Base-by-base conservation (phyloP, 2,797 vertebrate species). In the Megalops cyprinoides region DNA sequence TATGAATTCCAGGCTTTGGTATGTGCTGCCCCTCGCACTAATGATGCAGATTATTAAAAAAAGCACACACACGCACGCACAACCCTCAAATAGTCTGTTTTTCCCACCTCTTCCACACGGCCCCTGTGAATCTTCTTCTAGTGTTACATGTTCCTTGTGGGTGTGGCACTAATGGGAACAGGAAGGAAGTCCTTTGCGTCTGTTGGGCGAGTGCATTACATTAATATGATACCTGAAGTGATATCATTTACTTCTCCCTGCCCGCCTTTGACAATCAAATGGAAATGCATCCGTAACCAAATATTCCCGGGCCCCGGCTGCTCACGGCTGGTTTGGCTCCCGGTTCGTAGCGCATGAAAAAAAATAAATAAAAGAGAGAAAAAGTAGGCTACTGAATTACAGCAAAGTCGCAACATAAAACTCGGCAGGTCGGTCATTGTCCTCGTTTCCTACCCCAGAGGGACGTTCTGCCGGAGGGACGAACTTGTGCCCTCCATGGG, bases 161-260 rank as follows among this genome's bases (percentile, higher is more conserved):
- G 94, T 94, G 93, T 91, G 93, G 92, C 87, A 89, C 89, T 91
- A 91, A 90, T 91, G 91, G 91, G 92, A 94, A 92, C 84, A 87
- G 88, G 90, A 87, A 92, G 91, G 92, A 93, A 92, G 92, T 92
- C 92, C 90, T 89, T 76, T 87, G 91, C 92, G 93, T 93, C 92
- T 92, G 90, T 89, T 81, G 73, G 81, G 56, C 34, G 23, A 65
- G 79, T 74, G 79, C 78, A 42, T 89, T 89, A 87, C 92, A 93
- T 91, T 91, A 93, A 94, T 92, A 93, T 91, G 92, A 95, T 94
- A 93, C 79, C 85, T 84, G 67, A 87, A 89, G 90, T 90, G 89
- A 88, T 93, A 95, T 94, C 91, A 73, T 88, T 94, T 95, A 92
- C 93, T 81, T 87, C 88, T 87, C 85, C 88, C 90, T 76, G 86